Percentiles rank a stretch among this genome's conserved stretches.
Evolutionary conservation across 2,797 vertebrate genomes (phyloP).

Genomic region (Kryptolebias ocellatus): DNA sequence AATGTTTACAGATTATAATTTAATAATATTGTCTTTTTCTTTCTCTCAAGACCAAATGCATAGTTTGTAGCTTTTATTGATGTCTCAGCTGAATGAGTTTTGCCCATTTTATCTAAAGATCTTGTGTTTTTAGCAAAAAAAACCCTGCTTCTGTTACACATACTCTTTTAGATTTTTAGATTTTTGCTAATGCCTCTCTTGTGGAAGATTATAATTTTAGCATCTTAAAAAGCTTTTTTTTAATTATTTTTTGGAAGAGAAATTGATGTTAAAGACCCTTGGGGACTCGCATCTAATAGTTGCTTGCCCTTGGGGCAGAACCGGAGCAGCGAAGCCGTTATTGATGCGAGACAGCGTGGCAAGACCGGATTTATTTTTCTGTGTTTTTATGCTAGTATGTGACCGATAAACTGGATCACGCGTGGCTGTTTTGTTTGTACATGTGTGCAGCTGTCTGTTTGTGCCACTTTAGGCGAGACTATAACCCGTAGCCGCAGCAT

Average conservation of each 20-base stretch:
- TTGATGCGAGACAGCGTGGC: slow-evolving; percentile 51
- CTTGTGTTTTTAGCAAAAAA: background rate
- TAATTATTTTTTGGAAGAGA: slow-evolving; percentile 25
- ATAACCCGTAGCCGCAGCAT: slow-evolving; percentile 60
- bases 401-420: slow-evolving; percentile 35
- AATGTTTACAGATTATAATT: background rate
- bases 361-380: slow-evolving; percentile 28
- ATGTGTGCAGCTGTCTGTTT: slow-evolving; percentile 23
- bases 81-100: slow-evolving; percentile 22
- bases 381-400: slow-evolving; percentile 24
- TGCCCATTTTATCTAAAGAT: slow-evolving; percentile 36
- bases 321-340: slow-evolving; percentile 44
- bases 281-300: slow-evolving; percentile 69
- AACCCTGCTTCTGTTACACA: too few relatives aligned
- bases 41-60: too few relatives aligned
- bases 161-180: slow-evolving; percentile 52
- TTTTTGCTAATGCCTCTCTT: slow-evolving; percentile 53
- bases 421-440: slow-evolving; percentile 28
- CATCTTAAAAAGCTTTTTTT: slow-evolving; percentile 61
- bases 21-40: too few relatives aligned
- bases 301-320: slow-evolving; percentile 61
- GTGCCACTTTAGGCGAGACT: slow-evolving; percentile 18
- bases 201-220: slow-evolving; percentile 52
- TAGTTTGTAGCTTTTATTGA: slow-evolving; percentile 5
- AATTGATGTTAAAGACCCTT: slow-evolving; percentile 71